A percentile compares a stretch with the other conserved stretches of the same genome.
Evolutionary conservation across 1,140 invertebrate genomes (phyloP).

Genomic region (Babylonia areolata): DNA sequence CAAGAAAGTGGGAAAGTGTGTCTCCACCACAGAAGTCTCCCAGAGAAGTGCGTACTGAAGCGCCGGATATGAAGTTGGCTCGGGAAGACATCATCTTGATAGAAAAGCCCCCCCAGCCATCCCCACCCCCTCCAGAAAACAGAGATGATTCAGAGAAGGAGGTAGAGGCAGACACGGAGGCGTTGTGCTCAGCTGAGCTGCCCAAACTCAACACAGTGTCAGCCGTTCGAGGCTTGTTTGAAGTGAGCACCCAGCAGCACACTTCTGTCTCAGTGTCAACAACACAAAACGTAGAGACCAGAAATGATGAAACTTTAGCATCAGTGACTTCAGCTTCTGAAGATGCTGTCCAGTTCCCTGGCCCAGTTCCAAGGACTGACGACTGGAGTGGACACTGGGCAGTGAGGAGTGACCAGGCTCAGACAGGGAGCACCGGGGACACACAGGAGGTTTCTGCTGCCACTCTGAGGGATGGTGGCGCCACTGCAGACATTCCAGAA

Average conservation of each 20-base stretch:
- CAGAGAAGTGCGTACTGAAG: constrained; percentile 37
- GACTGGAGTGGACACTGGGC: background rate
- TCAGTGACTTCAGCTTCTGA: background rate
- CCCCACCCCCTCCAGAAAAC: background rate
- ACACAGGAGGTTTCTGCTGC: background rate
- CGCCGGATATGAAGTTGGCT: constrained; percentile 60
- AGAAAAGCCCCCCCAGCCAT: constrained; percentile 48
- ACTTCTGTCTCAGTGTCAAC: background rate
- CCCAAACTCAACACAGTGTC: constrained; percentile 69
- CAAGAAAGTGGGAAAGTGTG: constrained; percentile 32
- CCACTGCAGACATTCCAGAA: background rate
- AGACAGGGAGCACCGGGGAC: background rate
- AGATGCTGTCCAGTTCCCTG: too few relatives aligned
- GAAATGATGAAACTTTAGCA: background rate
- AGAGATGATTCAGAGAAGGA: constrained; percentile 33
- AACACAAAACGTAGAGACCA: background rate
- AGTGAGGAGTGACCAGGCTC: background rate
- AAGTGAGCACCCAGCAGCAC: constrained; percentile 38
- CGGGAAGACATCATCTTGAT: constrained; percentile 68
- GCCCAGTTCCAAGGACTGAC: background rate
- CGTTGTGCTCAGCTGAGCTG: constrained; percentile 54
- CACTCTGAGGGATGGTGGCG: background rate
- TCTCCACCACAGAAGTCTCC: constrained; percentile 21
- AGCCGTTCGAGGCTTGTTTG: constrained; percentile 64
- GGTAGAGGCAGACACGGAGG: background rate